Base-by-base conservation (phyloP, 2,113 vertebrate species). In the Anguilla japonica region DNA sequence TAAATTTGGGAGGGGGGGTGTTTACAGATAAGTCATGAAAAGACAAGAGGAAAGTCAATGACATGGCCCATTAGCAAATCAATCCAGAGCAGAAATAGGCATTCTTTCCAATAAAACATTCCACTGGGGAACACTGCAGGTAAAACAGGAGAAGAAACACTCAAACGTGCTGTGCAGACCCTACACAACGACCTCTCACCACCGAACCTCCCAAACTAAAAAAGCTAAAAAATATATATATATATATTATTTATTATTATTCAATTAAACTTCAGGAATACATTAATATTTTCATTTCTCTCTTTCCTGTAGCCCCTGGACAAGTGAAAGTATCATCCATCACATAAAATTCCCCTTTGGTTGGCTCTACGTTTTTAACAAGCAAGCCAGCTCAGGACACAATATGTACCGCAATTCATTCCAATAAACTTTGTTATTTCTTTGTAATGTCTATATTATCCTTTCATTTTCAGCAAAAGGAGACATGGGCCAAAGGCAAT, bases 281-380 rank as follows among this genome's bases (percentile, higher is more conserved):
- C 88, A 91, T 92, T 88, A 87, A 89, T 91, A 87, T 89, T 89
- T 91, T 92, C 88, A 92, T 92, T 91, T 91, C 90, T 88, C 87
- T 83, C 89, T 87, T 87, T 87, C 87, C 88, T 85, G 89, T 89
- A 89, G 89, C 90, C 91, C 90, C 90, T 92, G 90, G 88, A 91
- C 11, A 83, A 83, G 79, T 41, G 53, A 89, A 87, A 89, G 89
- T 41, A 81, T 87, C 90, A 91, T 91, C 87, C 89, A 90, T 90
- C 91, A 91, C 85, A 82, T 86, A 82, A 3, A 85, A 88, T 91
- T 86, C 86, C 81, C 86, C 86, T 90, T 86, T 87, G 89, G 87
- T 92, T 88, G 87, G 88, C 88, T 78, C 89, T 79, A 87, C 89
- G 88, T 83, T 87, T 90, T 91, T 89, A 91, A 90, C 89, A 90